Conservation (phyloP, 2,797 vertebrate genomes). For the Oreochromis grahami region DNA sequence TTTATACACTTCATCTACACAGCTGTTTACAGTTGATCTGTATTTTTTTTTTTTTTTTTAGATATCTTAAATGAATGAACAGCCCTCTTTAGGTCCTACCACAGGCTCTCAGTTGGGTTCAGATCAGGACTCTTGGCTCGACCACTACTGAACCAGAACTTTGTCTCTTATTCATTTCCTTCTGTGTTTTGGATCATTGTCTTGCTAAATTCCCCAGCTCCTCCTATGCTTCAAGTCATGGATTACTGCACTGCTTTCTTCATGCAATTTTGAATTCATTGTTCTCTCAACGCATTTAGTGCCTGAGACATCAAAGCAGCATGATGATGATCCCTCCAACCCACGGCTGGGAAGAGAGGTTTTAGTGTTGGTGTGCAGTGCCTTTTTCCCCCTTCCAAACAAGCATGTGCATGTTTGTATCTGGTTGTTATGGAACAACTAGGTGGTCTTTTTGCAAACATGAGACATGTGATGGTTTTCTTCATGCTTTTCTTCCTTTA, state of each 20-base stretch:
- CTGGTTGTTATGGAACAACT: not conserved
- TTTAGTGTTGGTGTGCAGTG: not conserved
- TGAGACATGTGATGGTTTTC: not conserved
- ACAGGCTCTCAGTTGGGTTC: not conserved
- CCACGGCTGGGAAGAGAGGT: not conserved
- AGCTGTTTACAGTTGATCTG: not conserved
- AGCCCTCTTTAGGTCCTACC: not conserved
- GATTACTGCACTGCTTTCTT: not conserved
- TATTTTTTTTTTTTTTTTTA: not conserved
- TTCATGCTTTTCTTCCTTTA: not conserved
- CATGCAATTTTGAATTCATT: not conserved
- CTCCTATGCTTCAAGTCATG: not conserved
- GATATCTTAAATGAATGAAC: not conserved
- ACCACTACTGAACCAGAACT: not conserved
- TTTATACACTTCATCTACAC: not conserved
- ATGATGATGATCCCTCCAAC: not conserved
- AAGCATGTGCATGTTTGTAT: fast-evolving
- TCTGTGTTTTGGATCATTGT: not conserved
- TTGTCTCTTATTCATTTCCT: not conserved
- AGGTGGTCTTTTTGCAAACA: not conserved
- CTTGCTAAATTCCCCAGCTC: not conserved
- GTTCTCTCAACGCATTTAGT: not conserved
- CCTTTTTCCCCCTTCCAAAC: not conserved
- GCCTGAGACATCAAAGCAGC: not conserved
- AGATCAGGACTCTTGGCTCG: not conserved